Base-by-base conservation (phyloP, 2,888 invertebrate genomes). In the Rhynchonema sp. region DNA sequence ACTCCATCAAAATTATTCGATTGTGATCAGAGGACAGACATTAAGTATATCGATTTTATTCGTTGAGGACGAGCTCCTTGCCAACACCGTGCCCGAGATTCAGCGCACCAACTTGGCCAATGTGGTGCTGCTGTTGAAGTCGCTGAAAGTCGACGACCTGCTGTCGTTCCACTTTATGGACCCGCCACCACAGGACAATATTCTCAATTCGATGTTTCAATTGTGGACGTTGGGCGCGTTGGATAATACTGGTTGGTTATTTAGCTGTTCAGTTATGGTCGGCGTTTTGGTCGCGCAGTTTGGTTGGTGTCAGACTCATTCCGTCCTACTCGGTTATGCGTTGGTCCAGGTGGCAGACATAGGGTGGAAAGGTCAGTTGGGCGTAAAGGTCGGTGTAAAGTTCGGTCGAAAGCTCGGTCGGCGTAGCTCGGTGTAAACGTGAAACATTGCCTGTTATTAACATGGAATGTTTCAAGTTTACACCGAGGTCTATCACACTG, bases 151-250 rank as follows among this genome's bases (percentile, higher is more conserved):
- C 0, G 88, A 92, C 67, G 91, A 99, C 76, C 78, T 99, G 23
- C 76, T 99, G 53, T 88, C 91, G 64, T 99, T 98, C 74, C 96
- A 99, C 74, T 98, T 99, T 70, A 99, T 99, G 98, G 98, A 99
- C 73, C 94, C 98, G 1, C 98, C 98, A 0, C 98, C 98, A 0
- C 74, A 86, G 82, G 98, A 99, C 74, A 99, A 98, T 70, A 94
- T 99, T 74, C 79, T 98, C 55, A 99, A 99, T 78, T 98, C 98
- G 0, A 83, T 99, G 79, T 99, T 98, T 77, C 98, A 98, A 76
- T 77, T 99, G 64, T 99, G 98, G 98, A 38, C 38, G 38, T 17
- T 38, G 6, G 38, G 38, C 38, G 96, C 98, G 0, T 77, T 98
- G 60, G 96, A 99, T 78, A 91, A 98, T 72, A 92, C 94, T 0